Conservation (phyloP, 2,797 vertebrate genomes). For the Clarias pachynema region DNA sequence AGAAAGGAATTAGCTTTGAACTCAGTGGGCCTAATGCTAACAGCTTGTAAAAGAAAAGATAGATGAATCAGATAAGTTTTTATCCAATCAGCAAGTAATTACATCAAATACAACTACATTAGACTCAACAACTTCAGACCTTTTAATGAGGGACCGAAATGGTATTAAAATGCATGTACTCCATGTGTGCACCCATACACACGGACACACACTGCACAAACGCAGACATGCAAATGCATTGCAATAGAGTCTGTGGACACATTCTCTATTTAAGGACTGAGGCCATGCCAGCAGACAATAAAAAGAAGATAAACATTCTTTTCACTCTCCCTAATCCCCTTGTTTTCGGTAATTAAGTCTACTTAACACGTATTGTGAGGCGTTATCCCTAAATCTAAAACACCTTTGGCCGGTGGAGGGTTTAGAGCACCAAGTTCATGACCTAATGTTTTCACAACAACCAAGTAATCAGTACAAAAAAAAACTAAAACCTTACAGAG, state of each 20-base stretch:
- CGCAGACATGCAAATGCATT: conserved; percentile 41
- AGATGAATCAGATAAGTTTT: conserved; percentile 56
- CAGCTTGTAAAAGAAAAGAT: conserved; percentile 48
- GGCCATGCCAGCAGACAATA: conserved; percentile 52
- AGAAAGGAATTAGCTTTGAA: conserved; percentile 22
- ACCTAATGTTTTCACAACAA: conserved; percentile 71
- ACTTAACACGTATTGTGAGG: conserved; percentile 65
- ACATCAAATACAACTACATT: conserved; percentile 66
- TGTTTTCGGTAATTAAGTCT: conserved; percentile 72
- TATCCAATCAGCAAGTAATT: conserved; percentile 77
- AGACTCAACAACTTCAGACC: conserved; percentile 64
- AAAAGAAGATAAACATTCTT: conserved; percentile 67
- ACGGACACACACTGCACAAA: conserved; percentile 35
- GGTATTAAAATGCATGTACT: conserved; percentile 29
- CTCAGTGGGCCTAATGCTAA: conserved; percentile 20
- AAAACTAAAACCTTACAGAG: conserved; percentile 20
- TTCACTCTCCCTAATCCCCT: conserved; percentile 66
- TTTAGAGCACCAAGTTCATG: conserved; percentile 66
- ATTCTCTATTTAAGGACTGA: conserved; percentile 49
- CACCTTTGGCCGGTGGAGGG: conserved; percentile 68
- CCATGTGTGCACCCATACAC: neutral
- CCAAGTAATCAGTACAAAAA: conserved; percentile 24
- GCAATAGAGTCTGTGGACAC: conserved; percentile 51
- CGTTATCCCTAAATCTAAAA: conserved; percentile 71
- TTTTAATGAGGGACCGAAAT: conserved; percentile 38